Percentiles rank a stretch among this genome's conserved stretches.
Conservation (phyloP, 2,113 vertebrate species). For the Sisor rabdophorus region DNA sequence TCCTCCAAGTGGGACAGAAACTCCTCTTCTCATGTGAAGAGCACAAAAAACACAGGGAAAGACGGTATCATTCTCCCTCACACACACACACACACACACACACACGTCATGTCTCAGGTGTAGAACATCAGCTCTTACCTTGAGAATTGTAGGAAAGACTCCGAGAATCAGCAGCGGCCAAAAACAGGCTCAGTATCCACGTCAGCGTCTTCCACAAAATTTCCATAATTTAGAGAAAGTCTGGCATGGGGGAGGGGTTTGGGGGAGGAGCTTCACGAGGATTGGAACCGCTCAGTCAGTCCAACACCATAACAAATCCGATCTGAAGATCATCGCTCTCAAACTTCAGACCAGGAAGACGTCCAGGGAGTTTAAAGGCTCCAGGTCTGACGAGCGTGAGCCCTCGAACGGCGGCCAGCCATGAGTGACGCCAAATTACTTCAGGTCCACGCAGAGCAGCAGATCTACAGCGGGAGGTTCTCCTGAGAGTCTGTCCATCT, state of each 20-base stretch:
- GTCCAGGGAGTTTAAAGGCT: conserved; percentile 60
- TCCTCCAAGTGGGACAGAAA: conserved; percentile 98
- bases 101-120: too few relatives aligned
- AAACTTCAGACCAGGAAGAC: conserved; percentile 46
- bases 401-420: conserved; percentile 79
- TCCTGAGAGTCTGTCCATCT: conserved; percentile 74
- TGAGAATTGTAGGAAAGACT: conserved; percentile 90
- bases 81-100: background rate
- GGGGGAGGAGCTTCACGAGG: conserved; percentile 72
- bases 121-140: conserved; percentile 74
- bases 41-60: conserved; percentile 51
- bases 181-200: conserved; percentile 94
- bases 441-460: conserved; percentile 72
- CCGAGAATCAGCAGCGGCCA: conserved; percentile 90
- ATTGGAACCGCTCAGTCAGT: conserved; percentile 75
- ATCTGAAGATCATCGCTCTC: conserved; percentile 60
- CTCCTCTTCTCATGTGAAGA: conserved; percentile 83
- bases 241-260: conserved; percentile 69
- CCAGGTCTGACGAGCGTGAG: conserved; percentile 69
- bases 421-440: conserved; percentile 64
- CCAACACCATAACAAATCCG: conserved; percentile 83
- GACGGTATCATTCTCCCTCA: background rate
- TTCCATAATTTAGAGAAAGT: conserved; percentile 94
- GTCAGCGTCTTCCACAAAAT: conserved; percentile 97
- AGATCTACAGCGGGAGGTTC: conserved; percentile 69